phyloP scores from a whole-genome alignment of 2,888 invertebrate species.

The Melolontha melolontha region DNA sequence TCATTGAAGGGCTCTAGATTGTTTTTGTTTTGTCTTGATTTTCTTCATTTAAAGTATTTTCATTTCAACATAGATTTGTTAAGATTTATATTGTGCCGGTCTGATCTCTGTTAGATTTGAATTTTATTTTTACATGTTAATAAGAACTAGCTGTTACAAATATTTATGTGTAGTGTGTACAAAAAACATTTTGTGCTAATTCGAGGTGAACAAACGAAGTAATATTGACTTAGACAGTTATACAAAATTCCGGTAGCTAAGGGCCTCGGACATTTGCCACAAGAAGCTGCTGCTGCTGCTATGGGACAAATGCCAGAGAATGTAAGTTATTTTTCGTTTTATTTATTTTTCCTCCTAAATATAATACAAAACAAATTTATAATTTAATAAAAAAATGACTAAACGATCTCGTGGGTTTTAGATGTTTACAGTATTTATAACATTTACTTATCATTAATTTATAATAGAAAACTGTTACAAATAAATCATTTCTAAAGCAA shows the following conservation, averaged over 20 bases:
- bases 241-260: conserved; percentile 66
- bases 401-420: too few species aligned
- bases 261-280: conserved; percentile 60
- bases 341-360: background rate
- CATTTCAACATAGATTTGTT: too few species aligned
- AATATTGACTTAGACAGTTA: conserved; percentile 31
- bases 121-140: conserved; percentile 29
- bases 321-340: conserved; percentile 57
- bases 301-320: conserved; percentile 66
- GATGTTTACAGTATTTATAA: too few species aligned
- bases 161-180: conserved; percentile 16
- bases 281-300: conserved; percentile 64
- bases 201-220: conserved; percentile 22
- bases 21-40: too few species aligned
- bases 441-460: too few species aligned
- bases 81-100: background rate
- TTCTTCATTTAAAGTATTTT: too few species aligned
- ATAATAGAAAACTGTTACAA: too few species aligned
- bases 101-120: conserved; percentile 20
- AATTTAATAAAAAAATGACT: too few species aligned
- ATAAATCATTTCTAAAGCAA: too few species aligned
- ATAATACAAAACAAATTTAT: background rate
- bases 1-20: too few species aligned
- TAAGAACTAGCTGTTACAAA: conserved; percentile 32
- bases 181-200: conserved; percentile 32